Base-by-base conservation (phyloP, 2,888 invertebrate species). In the Alcis repandata region DNA sequence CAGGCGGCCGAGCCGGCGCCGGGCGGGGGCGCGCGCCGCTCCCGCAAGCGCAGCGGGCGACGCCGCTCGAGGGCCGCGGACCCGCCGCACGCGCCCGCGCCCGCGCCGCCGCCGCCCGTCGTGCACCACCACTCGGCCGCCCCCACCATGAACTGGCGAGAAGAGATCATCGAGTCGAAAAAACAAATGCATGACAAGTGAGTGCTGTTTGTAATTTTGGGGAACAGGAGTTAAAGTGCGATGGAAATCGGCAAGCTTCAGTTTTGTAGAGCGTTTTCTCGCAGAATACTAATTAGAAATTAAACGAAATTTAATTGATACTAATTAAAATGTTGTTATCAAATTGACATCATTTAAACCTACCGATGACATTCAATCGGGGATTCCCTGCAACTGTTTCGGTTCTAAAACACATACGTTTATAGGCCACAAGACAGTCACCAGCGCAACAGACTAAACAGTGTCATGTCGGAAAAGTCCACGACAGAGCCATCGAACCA, bases 111-210 rank as follows among this genome's bases (percentile, higher is more conserved):
- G 33, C 59, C 58, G 72, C 76, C 52, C 71, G 78, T 56, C 77
- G 43, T 71, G 73, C 36, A 70, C 82, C 15, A 74, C 78, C 51
- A 71, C 81, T 15, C 43, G 3, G 80, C 84, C 2, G 80, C 87
- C 0, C 81, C 87, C 7, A 80, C 87, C 7, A 80, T 88, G 46
- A 94, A 90, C 76, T 94, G 94, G 94, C 83, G 94, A 15, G 93
- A 93, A 45, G 93, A 94, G 75, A 94, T 93, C 68, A 73, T 92
- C 1, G 92, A 92, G 71, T 89, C 92, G 0, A 92, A 92, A 69
- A 92, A 91, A 68, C 84, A 86, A 54, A 70, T 82, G 6, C 81
- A 86, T 65, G 91, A 91, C 57, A 87, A 85, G 90, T 91, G 59
- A 79, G 78, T 51, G 17, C 1, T 1, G n/a, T 19, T 43, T 4